Percentiles rank a stretch among this genome's conserved stretches.
Conservation (phyloP, 2,888 invertebrate genomes). For the Folsomia candida region DNA sequence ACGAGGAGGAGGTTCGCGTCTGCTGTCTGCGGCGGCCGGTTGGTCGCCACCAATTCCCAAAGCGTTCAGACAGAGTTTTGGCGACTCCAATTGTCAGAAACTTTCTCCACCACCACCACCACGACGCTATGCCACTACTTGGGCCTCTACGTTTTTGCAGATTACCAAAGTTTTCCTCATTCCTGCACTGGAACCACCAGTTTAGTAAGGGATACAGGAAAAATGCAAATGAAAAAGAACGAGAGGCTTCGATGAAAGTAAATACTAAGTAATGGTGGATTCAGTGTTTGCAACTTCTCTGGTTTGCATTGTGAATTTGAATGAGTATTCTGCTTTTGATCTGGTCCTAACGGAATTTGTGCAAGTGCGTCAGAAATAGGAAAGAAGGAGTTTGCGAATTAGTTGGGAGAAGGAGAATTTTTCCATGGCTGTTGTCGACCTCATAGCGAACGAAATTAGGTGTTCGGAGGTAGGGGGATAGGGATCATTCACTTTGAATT, state of each 20-base stretch:
- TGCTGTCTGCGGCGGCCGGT: neutral
- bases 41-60: conserved; percentile 10
- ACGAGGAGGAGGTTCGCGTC: neutral
- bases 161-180: conserved; percentile 18
- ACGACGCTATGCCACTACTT: neutral
- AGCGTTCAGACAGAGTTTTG: conserved; percentile 8
- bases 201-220: conserved; percentile 12
- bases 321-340: conserved; percentile 16
- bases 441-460: neutral
- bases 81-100: conserved; percentile 6
- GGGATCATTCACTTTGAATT: too few species aligned
- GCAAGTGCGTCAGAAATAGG: neutral
- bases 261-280: conserved; percentile 11
- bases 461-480: too few species aligned
- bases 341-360: neutral
- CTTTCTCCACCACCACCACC: neutral
- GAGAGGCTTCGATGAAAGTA: conserved; percentile 16
- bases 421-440: too few species aligned
- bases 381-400: neutral
- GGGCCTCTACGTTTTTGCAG: conserved; percentile 3
- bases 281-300: conserved; percentile 17
- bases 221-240: conserved; percentile 11
- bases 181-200: neutral
- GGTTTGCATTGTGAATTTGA: conserved; percentile 17
- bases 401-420: too few species aligned